Evolutionary conservation across 2,888 invertebrate species (phyloP), one percentile per base, ranked within the genome.

Genomic region (Agrochola circellaris): DNA sequence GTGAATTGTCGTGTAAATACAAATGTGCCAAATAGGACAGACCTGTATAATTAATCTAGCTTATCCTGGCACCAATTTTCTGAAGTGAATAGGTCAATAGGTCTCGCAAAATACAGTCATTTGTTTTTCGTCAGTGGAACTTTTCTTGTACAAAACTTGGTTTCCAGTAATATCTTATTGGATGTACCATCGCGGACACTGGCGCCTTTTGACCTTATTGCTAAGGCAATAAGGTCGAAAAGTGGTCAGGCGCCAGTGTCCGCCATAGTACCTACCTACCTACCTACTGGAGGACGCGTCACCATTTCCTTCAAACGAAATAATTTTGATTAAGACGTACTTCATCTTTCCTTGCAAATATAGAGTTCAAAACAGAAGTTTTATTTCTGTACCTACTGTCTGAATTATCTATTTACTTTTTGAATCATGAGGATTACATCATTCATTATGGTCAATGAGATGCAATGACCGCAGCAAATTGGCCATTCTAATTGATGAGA

Each of bases 401-500:
- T n/a, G n/a, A n/a, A n/a, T 54, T n/a, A 42, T n/a, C 23, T 15
- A 11, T n/a, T 48, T 56, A 58, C 0, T 42, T 20, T 42, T 23
- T 9, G 0, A 62, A 26, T 73, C 38, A 69, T 42, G n/a, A n/a
- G 61, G 26, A 62, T 85, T 73, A 77, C 82, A 56, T 80, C 86
- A 86, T 82, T 77, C 56, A 79, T 72, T 72, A 51, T 60, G 23
- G 23, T 42, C 67, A 69, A 82, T 79, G 64, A 79, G 64, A 79
- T 74, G 17, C 66, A 77, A 76, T 77, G 77, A 73, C 71, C 76
- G 62, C 48, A 69, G 61, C 64, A 66, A 68, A 75, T 75, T 73
- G 76, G 69, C 42, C 48, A 26, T 42, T 70, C 65, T 79, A 86
- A 84, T 84, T 78, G 74, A 61, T 78, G 75, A 86, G 79, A 65